Percentiles rank a stretch among this genome's conserved stretches.
Conservation (phyloP, 2,797 vertebrate genomes). For the Thamnophis elegans region DNA sequence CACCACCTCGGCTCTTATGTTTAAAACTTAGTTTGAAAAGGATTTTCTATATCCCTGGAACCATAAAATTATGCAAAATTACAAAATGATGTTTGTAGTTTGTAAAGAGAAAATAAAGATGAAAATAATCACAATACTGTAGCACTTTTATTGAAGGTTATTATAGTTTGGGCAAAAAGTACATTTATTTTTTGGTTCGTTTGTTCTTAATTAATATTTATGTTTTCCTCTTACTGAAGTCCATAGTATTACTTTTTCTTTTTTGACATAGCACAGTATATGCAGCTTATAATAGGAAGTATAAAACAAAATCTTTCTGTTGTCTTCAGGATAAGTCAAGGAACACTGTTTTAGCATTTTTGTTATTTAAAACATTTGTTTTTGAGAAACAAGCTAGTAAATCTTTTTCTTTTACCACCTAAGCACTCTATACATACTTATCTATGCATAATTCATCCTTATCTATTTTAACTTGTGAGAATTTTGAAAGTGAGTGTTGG, state of each 20-base stretch:
- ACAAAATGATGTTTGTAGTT: slow-evolving; percentile 49
- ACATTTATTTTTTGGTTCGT: no score
- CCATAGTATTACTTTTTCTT: neutral
- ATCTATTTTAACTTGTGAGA: neutral
- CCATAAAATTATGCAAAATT: slow-evolving; percentile 67
- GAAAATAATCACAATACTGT: no score
- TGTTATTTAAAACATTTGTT: neutral
- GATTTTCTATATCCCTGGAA: slow-evolving; percentile 25
- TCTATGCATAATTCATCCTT: neutral
- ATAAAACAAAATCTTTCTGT: neutral
- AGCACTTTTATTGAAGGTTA: no score
- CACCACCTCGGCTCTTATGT: no score
- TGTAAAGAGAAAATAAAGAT: neutral
- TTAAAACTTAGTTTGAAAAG: no score
- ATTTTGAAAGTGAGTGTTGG: neutral
- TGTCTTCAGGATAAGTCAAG: neutral
- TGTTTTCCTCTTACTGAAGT: no score
- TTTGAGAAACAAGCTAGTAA: neutral
- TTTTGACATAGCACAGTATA: neutral
- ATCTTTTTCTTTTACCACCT: neutral
- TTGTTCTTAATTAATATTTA: no score
- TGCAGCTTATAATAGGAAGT: neutral
- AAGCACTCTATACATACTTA: neutral
- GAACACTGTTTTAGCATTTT: neutral
- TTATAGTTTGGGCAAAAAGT: no score